Evolutionary conservation across 1,140 invertebrate species (phyloP), one percentile per base, ranked within the genome.

Genomic region (Macrotrachela quadricornifera): DNA sequence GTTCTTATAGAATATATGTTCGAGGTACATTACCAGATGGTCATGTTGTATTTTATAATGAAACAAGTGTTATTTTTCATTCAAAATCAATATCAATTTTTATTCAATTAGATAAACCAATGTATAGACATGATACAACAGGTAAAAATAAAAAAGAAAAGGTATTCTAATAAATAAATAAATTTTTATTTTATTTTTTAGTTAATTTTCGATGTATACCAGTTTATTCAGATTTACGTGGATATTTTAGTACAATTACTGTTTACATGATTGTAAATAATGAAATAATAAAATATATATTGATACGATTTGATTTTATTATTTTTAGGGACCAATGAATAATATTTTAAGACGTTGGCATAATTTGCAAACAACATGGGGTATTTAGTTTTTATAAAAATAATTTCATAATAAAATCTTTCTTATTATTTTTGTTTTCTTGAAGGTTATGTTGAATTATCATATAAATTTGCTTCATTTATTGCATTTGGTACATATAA

Each of bases 61-160:
- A 68, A 48, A 70, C 64, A 13, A 55, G 60, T 6, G 60, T 70
- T 44, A 57, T 59, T n/a, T 70, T 68, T 53, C 58, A 62, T 46
- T 45, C 58, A 15, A 69, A 70, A 56, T 62, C 65, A 17, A 59
- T 63, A 0, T 66, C 87, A 0, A 84, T 94, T 56, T 90, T 94
- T 62, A 83, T 95, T 58, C 87, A 92, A 66, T 79, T 85, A 54
- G 85, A 91, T 62, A 90, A 90, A 64, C 87, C 88, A 0, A 77
- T 94, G 0, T 95, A 92, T 62, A 88, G 80, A 77, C 87, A 92
- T 68, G 79, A 82, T 30, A 2, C 2, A 30, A 30, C 21, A 30
- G 21, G 21, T 30, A 30, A 30, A 4, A 30, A 4, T 30, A 30
- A 30, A 4, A 30, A 30, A 4, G 3, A 30, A 30, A 4, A 30